Percentiles rank a stretch among this genome's conserved stretches.
phyloP scores from a whole-genome alignment of 2,888 invertebrate genomes.

The Drosophila longiperda region DNA sequence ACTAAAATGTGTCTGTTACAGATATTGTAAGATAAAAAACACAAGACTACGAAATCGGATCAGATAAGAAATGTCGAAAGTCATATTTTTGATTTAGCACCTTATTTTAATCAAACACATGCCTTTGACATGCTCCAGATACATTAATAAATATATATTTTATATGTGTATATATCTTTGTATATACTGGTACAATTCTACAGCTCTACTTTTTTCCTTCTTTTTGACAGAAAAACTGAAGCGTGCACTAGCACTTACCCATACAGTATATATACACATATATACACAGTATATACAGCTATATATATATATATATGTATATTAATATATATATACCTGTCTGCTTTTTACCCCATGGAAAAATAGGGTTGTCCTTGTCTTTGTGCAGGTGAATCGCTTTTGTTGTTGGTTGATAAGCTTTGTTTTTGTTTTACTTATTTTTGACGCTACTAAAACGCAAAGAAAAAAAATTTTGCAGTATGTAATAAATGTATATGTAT shows the following conservation, averaged over 20 bases:
- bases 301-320: not conserved
- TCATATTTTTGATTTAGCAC: conserved; percentile 53
- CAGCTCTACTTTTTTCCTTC: conserved; percentile 1
- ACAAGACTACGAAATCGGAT: not conserved
- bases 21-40: not conserved
- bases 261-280: conserved; percentile 15
- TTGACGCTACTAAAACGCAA: conserved; percentile 34
- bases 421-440: conserved; percentile 16
- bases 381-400: conserved; percentile 9
- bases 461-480: conserved; percentile 53
- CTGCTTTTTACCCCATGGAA: conserved; percentile 17
- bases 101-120: conserved; percentile 59
- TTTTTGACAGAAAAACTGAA: conserved; percentile 15
- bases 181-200: conserved; percentile 13
- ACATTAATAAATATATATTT: conserved; percentile 8
- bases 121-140: conserved; percentile 31
- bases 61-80: conserved; percentile 19
- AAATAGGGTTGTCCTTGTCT: conserved; percentile 40
- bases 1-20: not conserved
- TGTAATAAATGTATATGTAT: conserved; percentile 21
- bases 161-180: conserved; percentile 1
- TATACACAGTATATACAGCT: not conserved
- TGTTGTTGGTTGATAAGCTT: conserved; percentile 51
- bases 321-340: not conserved
- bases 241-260: conserved; percentile 48